Conservation (phyloP, 2,113 vertebrate genomes). For the Sylvietta virens region DNA sequence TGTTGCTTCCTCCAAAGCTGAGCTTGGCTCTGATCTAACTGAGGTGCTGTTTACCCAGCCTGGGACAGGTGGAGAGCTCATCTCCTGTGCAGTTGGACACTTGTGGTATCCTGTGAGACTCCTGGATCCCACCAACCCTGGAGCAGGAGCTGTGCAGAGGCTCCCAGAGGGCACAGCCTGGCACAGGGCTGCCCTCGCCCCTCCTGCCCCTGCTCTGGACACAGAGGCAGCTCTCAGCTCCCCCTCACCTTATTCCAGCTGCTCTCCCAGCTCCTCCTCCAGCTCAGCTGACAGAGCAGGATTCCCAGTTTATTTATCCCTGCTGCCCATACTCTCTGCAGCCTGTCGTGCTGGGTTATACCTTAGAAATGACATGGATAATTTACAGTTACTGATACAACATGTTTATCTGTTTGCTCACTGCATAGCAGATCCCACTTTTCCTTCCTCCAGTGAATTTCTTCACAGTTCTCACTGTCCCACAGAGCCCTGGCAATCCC, state of each 20-base stretch:
- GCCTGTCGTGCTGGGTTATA: background rate
- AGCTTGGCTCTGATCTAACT: background rate
- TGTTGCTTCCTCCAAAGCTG: background rate
- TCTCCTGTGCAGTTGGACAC: background rate
- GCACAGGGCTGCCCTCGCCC: background rate
- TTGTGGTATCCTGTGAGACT: accelerated
- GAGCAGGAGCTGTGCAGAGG: background rate
- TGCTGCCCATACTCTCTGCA: background rate
- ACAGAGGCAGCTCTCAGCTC: background rate
- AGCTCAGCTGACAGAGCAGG: background rate
- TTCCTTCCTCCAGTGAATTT: background rate
- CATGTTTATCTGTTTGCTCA: background rate
- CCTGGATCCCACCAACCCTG: accelerated
- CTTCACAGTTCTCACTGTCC: background rate
- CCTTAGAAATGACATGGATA: background rate
- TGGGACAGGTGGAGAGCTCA: background rate
- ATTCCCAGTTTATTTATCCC: background rate
- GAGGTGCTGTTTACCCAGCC: background rate
- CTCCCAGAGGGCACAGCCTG: accelerated
- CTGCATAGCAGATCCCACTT: background rate
- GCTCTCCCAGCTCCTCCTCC: background rate
- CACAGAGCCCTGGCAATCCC: background rate
- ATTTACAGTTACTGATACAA: background rate
- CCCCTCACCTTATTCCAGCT: background rate
- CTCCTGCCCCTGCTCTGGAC: background rate